These are phyloP conservation scores for Crotalus helleri DNA, from an alignment of 2,113 vertebrate species.

Conservation along the genomic window DNA sequence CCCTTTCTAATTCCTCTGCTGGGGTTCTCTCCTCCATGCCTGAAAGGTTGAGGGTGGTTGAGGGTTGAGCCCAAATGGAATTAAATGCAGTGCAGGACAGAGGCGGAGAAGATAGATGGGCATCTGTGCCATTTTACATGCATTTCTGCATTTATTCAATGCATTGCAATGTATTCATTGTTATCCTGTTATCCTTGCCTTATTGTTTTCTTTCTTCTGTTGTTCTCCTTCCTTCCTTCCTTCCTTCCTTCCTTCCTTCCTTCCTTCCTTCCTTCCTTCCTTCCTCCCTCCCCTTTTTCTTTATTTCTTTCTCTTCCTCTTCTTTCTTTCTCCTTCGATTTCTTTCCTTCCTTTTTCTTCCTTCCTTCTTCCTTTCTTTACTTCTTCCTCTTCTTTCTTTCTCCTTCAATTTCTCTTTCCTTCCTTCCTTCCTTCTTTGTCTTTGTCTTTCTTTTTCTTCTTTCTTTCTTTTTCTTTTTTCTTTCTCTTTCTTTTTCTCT, in stretches of 20 bases:
- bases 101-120: not conserved
- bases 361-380: rapidly evolving
- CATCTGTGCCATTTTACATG: not conserved
- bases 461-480: no score
- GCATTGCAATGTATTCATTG: not conserved
- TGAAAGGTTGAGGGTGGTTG: not conserved
- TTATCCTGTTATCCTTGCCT: no score
- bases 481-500: no score
- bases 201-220: no score
- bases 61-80: not conserved
- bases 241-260: no score
- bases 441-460: no score
- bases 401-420: no score
- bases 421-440: no score
- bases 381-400: rapidly evolving
- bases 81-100: not conserved
- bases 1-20: not conserved
- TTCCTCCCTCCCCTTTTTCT: no score
- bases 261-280: no score
- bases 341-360: rapidly evolving
- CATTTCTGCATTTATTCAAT: not conserved
- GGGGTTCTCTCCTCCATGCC: not conserved
- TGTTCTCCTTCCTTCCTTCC: no score
- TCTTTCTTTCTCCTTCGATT: rapidly evolving
- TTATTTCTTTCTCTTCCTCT: no score